Conservation (phyloP, 2,888 invertebrate genomes). For the Polietes domitor region DNA sequence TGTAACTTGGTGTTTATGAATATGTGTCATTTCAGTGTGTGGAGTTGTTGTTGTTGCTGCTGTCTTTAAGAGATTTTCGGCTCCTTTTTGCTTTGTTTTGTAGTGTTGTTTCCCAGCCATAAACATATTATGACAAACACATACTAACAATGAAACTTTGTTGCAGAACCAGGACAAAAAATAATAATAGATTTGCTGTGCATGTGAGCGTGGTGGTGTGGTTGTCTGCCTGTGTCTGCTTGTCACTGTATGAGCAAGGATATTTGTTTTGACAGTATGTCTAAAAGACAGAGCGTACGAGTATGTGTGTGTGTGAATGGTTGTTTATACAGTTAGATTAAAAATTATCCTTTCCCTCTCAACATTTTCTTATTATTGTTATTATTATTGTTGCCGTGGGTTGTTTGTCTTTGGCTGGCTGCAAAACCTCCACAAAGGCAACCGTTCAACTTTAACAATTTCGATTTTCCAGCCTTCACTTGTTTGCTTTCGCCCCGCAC, state of each 20-base stretch:
- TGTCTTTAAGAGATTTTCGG: no score
- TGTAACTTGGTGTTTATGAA: neutral
- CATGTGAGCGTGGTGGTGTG: constrained; percentile 14
- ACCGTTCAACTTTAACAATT: neutral
- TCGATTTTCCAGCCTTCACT: neutral
- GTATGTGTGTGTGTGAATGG: constrained; percentile 36
- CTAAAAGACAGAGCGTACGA: neutral
- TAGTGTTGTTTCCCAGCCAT: constrained; percentile 10
- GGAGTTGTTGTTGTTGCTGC: neutral
- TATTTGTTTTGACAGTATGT: constrained; percentile 14
- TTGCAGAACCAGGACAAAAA: neutral
- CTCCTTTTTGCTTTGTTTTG: neutral
- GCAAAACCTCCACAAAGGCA: neutral
- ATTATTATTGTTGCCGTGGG: neutral
- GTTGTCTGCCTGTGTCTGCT: neutral
- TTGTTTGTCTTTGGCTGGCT: constrained; percentile 59
- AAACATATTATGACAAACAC: constrained; percentile 31
- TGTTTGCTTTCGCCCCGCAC: neutral
- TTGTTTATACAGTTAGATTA: constrained; percentile 75
- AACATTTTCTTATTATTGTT: neutral
- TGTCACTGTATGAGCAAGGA: neutral
- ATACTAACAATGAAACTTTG: constrained; percentile 21
- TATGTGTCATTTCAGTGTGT: constrained; percentile 7
- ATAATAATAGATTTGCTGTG: neutral
- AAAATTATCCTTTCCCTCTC: constrained; percentile 72